Evolutionary conservation across 2,113 vertebrate genomes (phyloP), one percentile per base, ranked within the genome.

Genomic region (Clinocottus analis): DNA sequence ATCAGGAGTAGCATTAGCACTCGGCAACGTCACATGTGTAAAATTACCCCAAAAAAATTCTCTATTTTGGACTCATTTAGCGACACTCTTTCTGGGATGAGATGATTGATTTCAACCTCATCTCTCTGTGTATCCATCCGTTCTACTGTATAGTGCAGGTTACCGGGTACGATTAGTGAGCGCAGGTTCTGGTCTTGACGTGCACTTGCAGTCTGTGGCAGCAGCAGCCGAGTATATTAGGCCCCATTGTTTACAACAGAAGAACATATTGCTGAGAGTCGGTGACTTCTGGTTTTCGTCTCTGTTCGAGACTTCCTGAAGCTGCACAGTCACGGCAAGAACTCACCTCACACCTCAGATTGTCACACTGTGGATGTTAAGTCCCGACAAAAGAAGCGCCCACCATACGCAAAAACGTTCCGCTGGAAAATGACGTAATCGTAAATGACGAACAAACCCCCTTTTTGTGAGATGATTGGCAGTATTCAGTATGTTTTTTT

Each of bases 1-100:
- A 72, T 84, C 75, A 62, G 60, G 62, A 5, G 66, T 8, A 43
- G 56, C 19, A 27, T 21, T 21, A 19, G n/a, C 51, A 39, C 31
- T 37, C 6, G 12, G 12, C 21, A 11, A 17, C 13, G 6, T 10
- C 23, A 17, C 33, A 39, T 23, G 17, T 47, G 27, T 49, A 17
- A 31, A 49, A 39, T 33, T n/a, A n/a, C n/a, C n/a, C n/a, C n/a
- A n/a, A n/a, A 16, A 16, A 16, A 56, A 13, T 27, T 27, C 23
- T 27, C 21, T 23, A 23, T 53, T 23, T 53, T 53, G 4, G n/a
- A 53, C 23, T 10, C 17, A 27, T 56, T 56, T 55, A 21, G 11
- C n/a, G n/a, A n/a, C n/a, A n/a, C n/a, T 51, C 23, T 27, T 56
- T 27, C 11, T 55, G 53, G 27, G 58, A 19, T 55, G 53, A 56